These are phyloP conservation scores for Drosophila falleni DNA, from an alignment of 2,888 invertebrate species.

Conservation along the genomic window DNA sequence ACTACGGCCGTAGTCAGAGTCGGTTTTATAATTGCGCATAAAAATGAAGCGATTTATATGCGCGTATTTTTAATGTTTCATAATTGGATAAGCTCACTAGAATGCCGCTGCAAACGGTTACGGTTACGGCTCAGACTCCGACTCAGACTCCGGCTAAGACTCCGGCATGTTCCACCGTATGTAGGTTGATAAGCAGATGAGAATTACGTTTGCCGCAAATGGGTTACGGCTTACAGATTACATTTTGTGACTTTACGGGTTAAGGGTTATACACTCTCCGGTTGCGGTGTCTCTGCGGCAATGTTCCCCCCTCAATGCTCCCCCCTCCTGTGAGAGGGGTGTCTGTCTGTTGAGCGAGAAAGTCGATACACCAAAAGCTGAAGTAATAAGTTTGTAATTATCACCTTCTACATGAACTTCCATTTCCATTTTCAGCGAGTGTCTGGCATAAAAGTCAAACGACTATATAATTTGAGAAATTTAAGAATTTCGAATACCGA, in stretches of 20 bases:
- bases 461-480: neutral
- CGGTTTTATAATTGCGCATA: slow-evolving; percentile 64
- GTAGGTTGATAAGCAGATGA: slow-evolving; percentile 29
- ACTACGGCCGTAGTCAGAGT: slow-evolving; percentile 18
- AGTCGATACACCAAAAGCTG: slow-evolving; percentile 25
- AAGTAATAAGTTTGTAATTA: slow-evolving; percentile 55
- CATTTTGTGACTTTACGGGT: slow-evolving; percentile 8
- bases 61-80: slow-evolving; percentile 79
- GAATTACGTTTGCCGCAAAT: slow-evolving; percentile 27
- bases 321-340: neutral
- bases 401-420: slow-evolving; percentile 40
- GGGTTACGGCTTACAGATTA: slow-evolving; percentile 29
- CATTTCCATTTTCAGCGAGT: slow-evolving; percentile 36
- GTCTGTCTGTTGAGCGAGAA: slow-evolving; percentile 8
- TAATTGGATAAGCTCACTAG: slow-evolving; percentile 69
- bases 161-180: neutral
- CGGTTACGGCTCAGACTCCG: neutral
- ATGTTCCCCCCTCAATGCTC: too few relatives aligned
- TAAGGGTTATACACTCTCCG: neutral
- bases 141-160: neutral
- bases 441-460: slow-evolving; percentile 7
- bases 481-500: neutral
- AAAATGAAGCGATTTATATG: slow-evolving; percentile 82
- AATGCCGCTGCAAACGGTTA: slow-evolving; percentile 6
- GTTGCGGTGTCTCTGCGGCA: neutral